Percentiles rank a stretch among this genome's conserved stretches.
Conservation (phyloP, 2,797 vertebrate genomes). For the Leptatherina wallacei region DNA sequence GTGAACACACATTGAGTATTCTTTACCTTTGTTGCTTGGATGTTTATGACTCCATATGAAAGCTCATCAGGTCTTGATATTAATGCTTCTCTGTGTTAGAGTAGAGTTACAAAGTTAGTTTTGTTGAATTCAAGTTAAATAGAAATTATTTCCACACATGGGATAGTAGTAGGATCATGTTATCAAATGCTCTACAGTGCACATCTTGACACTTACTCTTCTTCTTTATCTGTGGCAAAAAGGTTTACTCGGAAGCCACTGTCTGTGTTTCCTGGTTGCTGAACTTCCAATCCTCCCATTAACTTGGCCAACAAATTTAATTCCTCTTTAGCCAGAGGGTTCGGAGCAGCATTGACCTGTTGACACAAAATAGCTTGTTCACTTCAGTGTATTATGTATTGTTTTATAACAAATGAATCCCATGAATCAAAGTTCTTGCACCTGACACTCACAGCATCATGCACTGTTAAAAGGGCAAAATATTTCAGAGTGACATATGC, state of each 20-base stretch:
- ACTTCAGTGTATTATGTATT: not conserved
- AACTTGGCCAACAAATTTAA: slow-evolving; percentile 93
- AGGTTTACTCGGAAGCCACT: slow-evolving; percentile 91
- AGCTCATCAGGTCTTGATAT: slow-evolving; percentile 90
- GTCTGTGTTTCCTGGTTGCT: slow-evolving; percentile 84
- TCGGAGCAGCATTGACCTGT: slow-evolving; percentile 90
- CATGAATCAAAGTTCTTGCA: not conserved
- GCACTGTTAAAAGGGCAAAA: not conserved
- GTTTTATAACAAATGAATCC: not conserved
- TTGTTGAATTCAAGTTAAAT: not conserved
- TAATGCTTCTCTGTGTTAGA: slow-evolving; percentile 88
- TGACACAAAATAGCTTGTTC: slow-evolving; percentile 28
- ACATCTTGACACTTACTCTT: slow-evolving; percentile 86
- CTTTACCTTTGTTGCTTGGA: slow-evolving; percentile 93
- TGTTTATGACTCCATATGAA: slow-evolving; percentile 91
- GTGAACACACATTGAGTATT: not conserved
- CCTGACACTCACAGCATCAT: not conserved
- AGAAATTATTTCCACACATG: not conserved
- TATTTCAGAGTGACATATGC: not conserved
- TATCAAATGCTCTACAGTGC: not conserved
- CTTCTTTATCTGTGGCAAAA: slow-evolving; percentile 94
- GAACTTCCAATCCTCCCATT: slow-evolving; percentile 91
- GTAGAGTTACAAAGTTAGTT: slow-evolving; percentile 27
- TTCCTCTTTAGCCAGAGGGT: slow-evolving; percentile 96
- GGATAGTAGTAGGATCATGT: not conserved